Evolutionary conservation across 2,797 vertebrate genomes (phyloP).

Genomic region (Rhynchotus rufescens): DNA sequence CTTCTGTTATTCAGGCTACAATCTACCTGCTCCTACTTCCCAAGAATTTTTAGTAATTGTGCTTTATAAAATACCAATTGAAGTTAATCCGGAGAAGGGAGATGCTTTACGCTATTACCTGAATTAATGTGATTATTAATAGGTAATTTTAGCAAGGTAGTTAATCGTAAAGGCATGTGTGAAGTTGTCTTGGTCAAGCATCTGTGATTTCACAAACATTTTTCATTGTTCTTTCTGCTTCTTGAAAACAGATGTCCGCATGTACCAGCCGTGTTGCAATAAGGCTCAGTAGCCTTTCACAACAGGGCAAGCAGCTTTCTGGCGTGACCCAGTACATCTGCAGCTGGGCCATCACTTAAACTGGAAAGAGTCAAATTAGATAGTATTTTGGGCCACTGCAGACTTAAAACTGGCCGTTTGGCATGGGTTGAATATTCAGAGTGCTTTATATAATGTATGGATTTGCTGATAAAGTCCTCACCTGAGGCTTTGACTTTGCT

Average conservation of each 20-base stretch:
- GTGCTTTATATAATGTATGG: neutral
- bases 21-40: neutral
- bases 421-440: neutral
- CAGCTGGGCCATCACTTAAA: neutral
- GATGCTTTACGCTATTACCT: neutral
- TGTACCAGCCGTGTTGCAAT: neutral
- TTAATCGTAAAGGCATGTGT: neutral
- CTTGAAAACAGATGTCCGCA: slow-evolving; percentile 36
- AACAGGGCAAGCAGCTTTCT: neutral
- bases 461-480: neutral
- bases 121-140: neutral
- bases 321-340: neutral
- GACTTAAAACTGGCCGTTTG: neutral
- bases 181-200: slow-evolving; percentile 21
- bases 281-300: neutral
- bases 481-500: neutral
- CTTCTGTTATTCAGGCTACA: neutral
- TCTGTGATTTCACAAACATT: slow-evolving; percentile 11
- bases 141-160: too few species aligned
- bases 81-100: neutral
- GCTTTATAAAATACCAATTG: neutral
- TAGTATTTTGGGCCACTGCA: neutral
- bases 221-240: slow-evolving; percentile 17
- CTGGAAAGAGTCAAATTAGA: neutral
- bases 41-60: neutral